phyloP scores from a whole-genome alignment of 2,113 vertebrate species.

The Hepsetus odoe region DNA sequence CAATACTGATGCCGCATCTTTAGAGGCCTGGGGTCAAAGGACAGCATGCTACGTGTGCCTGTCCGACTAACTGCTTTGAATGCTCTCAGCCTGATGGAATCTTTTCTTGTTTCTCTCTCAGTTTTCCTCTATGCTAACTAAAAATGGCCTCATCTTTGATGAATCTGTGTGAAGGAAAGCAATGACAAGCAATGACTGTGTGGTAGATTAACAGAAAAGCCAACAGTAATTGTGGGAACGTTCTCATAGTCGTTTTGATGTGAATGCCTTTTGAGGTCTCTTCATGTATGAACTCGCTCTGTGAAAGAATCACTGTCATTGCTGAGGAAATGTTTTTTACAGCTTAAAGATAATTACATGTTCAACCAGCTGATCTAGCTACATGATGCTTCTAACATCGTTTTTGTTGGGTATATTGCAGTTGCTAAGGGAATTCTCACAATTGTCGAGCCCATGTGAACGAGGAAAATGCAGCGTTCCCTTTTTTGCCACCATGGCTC shows the following conservation, averaged over 20 bases:
- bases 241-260: neutral
- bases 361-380: neutral
- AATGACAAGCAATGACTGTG: neutral
- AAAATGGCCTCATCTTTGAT: slow-evolving; percentile 13
- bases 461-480: neutral
- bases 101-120: slow-evolving; percentile 33
- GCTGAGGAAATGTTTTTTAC: neutral
- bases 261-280: neutral
- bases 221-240: slow-evolving; percentile 24
- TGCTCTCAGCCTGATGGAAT: slow-evolving; percentile 4
- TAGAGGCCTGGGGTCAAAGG: neutral
- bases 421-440: neutral
- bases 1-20: neutral
- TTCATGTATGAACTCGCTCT: slow-evolving; percentile 26
- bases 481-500: neutral
- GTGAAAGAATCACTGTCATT: neutral
- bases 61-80: neutral
- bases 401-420: neutral
- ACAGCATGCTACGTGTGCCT: neutral
- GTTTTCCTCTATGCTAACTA: neutral
- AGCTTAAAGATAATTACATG: neutral
- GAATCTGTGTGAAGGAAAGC: neutral
- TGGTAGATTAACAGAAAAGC: neutral
- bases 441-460: neutral
- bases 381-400: neutral